Evolutionary conservation across 1,140 invertebrate genomes (phyloP), one percentile per base, ranked within the genome.

Genomic region (Drosophila yakuba): DNA sequence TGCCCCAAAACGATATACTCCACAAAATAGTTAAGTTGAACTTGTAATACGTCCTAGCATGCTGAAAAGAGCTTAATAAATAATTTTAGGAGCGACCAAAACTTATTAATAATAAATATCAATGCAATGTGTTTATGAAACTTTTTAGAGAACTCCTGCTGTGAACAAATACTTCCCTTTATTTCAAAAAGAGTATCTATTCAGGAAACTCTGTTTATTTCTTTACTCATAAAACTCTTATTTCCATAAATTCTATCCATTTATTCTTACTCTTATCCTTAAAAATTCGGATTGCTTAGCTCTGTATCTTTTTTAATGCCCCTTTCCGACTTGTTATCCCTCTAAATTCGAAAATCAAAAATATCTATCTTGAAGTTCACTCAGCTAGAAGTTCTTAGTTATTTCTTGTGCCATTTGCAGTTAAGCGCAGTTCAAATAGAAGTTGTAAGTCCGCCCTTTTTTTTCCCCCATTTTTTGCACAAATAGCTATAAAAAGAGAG

Each of bases 401-500:
- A 66, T 73, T 79, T 58, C 72, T 52, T 81, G 69, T 82, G 71
- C 62, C 57, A 59, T 79, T 77, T 79, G 71, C 74, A 82, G 74
- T 69, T 84, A 69, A 71, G 50, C 74, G 55, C 45, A 85, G 60
- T 86, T 78, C 63, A 77, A 73, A 50, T 66, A 60, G 38, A 78
- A 71, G 59, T 86, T 86, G 78, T 38, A 38, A 32, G 67, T 54
- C 11, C 35, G 15, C 20, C 20, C 4, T 14, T 17, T 17, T 44
- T 17, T n/a, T 23, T 58, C 12, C 3, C n/a, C n/a, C 5, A n/a
- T 15, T 43, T 17, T 11, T 15, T 58, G 15, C 10, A 15, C 20
- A 75, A 77, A 59, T 39, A 71, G 64, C 56, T 50, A 58, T 23
- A 58, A 45, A 20, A 73, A 55, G 32, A 8, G 17, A n/a, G 8